Base-by-base conservation (phyloP, 2,113 vertebrate genomes). In the Ranitomeya imitator region DNA sequence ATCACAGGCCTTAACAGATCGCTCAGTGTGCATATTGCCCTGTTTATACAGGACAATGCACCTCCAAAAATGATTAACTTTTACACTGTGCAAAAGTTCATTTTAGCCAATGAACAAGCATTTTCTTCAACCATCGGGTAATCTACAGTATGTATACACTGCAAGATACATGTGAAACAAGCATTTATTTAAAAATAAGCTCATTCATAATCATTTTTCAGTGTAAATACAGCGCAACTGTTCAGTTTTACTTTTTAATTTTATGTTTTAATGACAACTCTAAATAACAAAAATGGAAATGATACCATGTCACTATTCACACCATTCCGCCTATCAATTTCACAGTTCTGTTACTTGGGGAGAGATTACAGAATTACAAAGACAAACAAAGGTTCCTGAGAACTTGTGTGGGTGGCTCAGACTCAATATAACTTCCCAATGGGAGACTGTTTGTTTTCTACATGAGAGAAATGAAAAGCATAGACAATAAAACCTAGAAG, bases 301-400 rank as follows among this genome's bases (percentile, higher is more conserved):
- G 21, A 79, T 79, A 57, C 52, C 77, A 55, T 79, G 51, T 51
- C n/a, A 57, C 52, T 54, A 2, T 52, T 79, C 52, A 79, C 77
- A 79, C 52, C 21, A 79, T 15, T 57, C 9, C 21, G 12, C 21
- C 77, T 79, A 79, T 79, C 73, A 76, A 52, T 76, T 76, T 76
- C 73, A 76, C 73, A 76, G 73, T 76, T 76, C 73, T 76, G 73
- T 52, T 76, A 76, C 73, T 76, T 76, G 45, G 73, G 73, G 73
- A 52, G 73, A 51, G 73, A 51, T 76, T 76, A 76, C 73, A 76
- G 73, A 76, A 76, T 76, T 76, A 76, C 73, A 76, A 76, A 76
- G 73, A 76, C 37, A 76, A 76, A 76, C 73, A 76, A 76, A 21
- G 11, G 45, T 76, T 76, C 18, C 73, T 76, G 45, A 52, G 73